Conservation (phyloP, 2,888 invertebrate species). For the Epiblema foenella region DNA sequence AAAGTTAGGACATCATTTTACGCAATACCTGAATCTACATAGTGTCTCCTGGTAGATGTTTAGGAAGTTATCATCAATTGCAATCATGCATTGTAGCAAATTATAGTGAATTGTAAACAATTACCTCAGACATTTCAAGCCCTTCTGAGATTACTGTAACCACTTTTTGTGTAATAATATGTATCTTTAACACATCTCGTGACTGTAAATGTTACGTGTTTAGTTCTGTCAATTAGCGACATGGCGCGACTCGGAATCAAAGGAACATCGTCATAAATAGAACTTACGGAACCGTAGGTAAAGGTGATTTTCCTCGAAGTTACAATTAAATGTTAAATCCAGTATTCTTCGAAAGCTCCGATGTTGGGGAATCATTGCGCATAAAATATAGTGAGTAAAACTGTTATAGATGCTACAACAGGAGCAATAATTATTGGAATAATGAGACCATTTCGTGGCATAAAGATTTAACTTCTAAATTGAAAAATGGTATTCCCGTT, state of each 20-base stretch:
- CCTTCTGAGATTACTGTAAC: too few species aligned
- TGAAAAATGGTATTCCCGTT: too few species aligned
- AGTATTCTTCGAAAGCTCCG: background rate
- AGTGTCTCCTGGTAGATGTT: too few species aligned
- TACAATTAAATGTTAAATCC: background rate
- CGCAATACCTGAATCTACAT: too few species aligned
- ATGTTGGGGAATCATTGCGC: background rate
- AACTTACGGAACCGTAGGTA: slow-evolving; percentile 13
- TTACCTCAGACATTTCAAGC: too few species aligned
- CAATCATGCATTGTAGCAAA: too few species aligned
- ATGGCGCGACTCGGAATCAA: slow-evolving; percentile 18
- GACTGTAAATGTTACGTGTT: background rate
- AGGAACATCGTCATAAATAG: slow-evolving; percentile 26
- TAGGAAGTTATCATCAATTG: too few species aligned
- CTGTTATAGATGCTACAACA: background rate
- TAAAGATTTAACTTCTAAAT: too few species aligned
- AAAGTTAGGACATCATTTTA: too few species aligned
- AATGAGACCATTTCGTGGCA: too few species aligned
- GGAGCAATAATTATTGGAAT: too few species aligned
- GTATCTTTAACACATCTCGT: background rate
- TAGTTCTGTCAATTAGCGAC: slow-evolving; percentile 13
- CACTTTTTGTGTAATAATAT: background rate
- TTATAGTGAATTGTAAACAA: too few species aligned
- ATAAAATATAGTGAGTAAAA: background rate
- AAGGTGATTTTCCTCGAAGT: background rate